Evolutionary conservation across 2,888 invertebrate genomes (phyloP).

Genomic region (Lycocerus yunnanus): DNA sequence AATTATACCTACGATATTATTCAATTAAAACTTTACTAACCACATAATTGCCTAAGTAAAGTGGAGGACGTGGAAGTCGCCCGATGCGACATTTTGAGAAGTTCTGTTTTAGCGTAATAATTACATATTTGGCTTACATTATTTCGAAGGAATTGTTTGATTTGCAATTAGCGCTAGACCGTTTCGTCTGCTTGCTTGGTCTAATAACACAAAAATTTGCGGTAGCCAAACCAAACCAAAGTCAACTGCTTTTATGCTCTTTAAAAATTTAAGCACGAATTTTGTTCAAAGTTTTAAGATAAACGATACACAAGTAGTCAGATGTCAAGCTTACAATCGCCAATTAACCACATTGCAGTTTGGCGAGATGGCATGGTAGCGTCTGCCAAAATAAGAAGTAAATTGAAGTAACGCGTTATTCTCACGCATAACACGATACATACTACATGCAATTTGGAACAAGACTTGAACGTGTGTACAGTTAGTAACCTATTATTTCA

Average conservation of each 20-base stretch:
- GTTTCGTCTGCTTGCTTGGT: background rate
- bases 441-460: constrained; percentile 11
- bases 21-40: background rate
- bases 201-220: background rate
- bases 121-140: background rate
- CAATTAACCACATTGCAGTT: constrained; percentile 21
- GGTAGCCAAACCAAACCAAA: background rate
- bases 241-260: background rate
- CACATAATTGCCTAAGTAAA: background rate
- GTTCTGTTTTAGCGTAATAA: background rate
- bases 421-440: constrained; percentile 13
- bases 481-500: constrained; percentile 12
- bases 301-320: constrained; percentile 23
- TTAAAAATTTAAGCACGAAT: background rate
- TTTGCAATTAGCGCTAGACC: background rate
- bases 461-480: constrained; percentile 12
- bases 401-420: constrained; percentile 10
- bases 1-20: background rate
- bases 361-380: constrained; percentile 12
- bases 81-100: background rate
- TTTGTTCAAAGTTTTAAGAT: constrained; percentile 9
- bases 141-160: background rate
- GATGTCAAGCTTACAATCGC: constrained; percentile 23
- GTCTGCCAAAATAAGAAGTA: constrained; percentile 23
- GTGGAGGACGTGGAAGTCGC: background rate